phyloP scores from a whole-genome alignment of 2,797 vertebrate species.

The Ispidina picta region DNA sequence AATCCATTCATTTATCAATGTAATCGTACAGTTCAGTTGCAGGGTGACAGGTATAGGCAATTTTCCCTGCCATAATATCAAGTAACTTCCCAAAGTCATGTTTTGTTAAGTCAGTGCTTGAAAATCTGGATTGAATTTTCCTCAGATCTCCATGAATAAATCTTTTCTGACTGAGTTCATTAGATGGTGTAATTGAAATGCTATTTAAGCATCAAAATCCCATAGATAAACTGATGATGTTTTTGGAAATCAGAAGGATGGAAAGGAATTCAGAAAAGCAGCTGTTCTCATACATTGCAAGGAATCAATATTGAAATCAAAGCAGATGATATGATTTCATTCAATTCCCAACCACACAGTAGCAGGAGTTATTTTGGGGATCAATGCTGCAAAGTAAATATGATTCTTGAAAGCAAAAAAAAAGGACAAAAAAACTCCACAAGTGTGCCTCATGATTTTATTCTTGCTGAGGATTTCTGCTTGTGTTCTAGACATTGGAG shows the following conservation, averaged over 20 bases:
- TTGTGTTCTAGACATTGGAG: background rate
- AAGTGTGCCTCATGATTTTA: background rate
- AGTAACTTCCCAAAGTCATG: background rate
- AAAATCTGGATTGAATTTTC: constrained; percentile 11
- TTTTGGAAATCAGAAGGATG: background rate
- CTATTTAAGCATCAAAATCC: constrained; percentile 14
- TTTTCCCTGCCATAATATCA: background rate
- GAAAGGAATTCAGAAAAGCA: constrained; percentile 42
- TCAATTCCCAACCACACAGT: background rate
- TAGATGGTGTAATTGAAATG: constrained; percentile 6
- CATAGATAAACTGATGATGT: background rate
- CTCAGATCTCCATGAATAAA: background rate
- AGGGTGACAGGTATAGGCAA: background rate
- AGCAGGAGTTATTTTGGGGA: constrained; percentile 14
- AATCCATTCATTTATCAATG: background rate
- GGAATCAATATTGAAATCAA: constrained; percentile 52
- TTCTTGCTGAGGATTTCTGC: background rate
- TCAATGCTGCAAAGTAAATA: background rate
- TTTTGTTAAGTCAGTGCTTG: background rate
- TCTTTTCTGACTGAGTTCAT: background rate
- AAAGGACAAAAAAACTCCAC: background rate
- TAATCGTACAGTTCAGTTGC: background rate
- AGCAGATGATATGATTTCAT: constrained; percentile 19
- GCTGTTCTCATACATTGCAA: constrained; percentile 27
- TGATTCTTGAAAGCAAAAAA: background rate